phyloP scores from a whole-genome alignment of 2,888 invertebrate species.

The Caenorhabditis sp. region DNA sequence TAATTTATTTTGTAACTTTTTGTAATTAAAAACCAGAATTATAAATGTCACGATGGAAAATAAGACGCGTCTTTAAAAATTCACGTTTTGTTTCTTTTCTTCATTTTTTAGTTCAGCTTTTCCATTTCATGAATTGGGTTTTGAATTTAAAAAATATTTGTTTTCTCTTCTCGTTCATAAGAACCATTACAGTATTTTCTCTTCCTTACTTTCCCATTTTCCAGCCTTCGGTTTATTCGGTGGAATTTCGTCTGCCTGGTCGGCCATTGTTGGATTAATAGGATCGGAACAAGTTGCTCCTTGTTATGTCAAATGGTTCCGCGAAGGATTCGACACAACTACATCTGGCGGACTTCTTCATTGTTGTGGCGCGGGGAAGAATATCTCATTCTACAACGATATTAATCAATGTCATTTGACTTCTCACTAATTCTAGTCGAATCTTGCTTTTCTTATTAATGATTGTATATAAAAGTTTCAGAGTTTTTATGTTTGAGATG shows the following conservation, averaged over 20 bases:
- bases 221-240: constrained; percentile 50
- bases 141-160: too few relatives aligned
- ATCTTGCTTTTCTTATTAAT: neutral
- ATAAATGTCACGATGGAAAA: too few relatives aligned
- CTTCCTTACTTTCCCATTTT: too few relatives aligned
- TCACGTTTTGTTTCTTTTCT: too few relatives aligned
- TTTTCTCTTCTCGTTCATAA: too few relatives aligned
- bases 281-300: constrained; percentile 37
- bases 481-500: too few relatives aligned
- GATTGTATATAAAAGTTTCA: neutral
- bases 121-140: too few relatives aligned
- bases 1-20: too few relatives aligned
- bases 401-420: constrained; percentile 9
- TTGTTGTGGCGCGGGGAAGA: constrained; percentile 41
- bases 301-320: constrained; percentile 49
- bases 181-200: too few relatives aligned
- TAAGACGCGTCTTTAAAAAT: too few relatives aligned
- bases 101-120: too few relatives aligned
- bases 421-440: neutral
- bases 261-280: constrained; percentile 41
- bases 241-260: constrained; percentile 43
- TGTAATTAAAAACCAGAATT: too few relatives aligned
- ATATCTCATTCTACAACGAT: constrained; percentile 26
- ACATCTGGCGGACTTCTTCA: constrained; percentile 21
- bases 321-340: constrained; percentile 8